Evolutionary conservation across 1,140 invertebrate genomes (phyloP).

Genomic region (Danaus melanippus): DNA sequence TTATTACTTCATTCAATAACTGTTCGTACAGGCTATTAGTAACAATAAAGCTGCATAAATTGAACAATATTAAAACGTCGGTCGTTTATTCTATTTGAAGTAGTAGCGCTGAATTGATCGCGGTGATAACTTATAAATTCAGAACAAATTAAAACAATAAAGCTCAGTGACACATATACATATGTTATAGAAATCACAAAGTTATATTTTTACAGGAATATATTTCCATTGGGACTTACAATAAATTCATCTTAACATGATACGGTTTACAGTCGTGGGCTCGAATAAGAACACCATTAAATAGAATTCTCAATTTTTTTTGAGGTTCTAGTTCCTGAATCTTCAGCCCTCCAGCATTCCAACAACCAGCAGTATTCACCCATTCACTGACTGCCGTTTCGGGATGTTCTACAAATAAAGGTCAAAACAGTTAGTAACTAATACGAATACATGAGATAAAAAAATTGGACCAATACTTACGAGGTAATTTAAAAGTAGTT

Average conservation of each 20-base stretch:
- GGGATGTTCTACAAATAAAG: constrained; percentile 33
- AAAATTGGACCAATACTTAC: constrained; percentile 43
- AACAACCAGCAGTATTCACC: constrained; percentile 39
- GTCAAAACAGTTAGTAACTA: background rate
- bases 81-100: too few species aligned
- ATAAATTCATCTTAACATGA: constrained; percentile 56
- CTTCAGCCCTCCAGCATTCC: constrained; percentile 73
- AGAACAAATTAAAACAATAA: too few species aligned
- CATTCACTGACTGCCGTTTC: constrained; percentile 40
- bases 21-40: too few species aligned
- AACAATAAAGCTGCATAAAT: too few species aligned
- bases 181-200: too few species aligned
- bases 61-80: too few species aligned
- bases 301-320: constrained; percentile 72
- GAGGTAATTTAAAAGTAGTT: constrained; percentile 62
- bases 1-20: too few species aligned
- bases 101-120: too few species aligned
- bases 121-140: too few species aligned
- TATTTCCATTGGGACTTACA: constrained; percentile 26
- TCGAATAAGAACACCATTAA: constrained; percentile 74
- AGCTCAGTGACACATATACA: too few species aligned
- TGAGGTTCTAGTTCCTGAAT: constrained; percentile 72
- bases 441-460: background rate
- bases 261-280: constrained; percentile 48
- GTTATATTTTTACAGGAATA: too few species aligned